phyloP scores from a whole-genome alignment of 1,140 invertebrate species.

The Sesamia nonagrioides region DNA sequence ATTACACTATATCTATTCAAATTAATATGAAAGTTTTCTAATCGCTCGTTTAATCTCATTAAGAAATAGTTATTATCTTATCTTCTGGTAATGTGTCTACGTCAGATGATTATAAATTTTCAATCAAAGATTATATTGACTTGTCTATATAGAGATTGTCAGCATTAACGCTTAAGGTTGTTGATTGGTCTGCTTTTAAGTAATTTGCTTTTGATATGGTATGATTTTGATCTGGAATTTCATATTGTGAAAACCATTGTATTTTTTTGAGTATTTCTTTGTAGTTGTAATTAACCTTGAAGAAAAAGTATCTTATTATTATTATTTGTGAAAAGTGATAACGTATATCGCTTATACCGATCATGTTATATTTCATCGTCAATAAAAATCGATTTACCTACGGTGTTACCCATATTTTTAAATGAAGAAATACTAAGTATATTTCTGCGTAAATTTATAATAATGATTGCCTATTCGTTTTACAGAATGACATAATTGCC shows the following conservation, averaged over 20 bases:
- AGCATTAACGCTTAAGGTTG: neutral
- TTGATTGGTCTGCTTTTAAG: neutral
- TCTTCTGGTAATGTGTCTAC: neutral
- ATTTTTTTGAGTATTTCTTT: too few relatives aligned
- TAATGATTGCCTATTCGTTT: neutral
- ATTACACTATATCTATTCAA: constrained; percentile 21
- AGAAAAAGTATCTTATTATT: too few relatives aligned
- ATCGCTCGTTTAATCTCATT: constrained; percentile 31
- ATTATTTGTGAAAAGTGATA: too few relatives aligned
- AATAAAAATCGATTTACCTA: too few relatives aligned
- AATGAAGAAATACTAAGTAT: neutral
- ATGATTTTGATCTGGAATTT: too few relatives aligned
- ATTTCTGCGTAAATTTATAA: neutral
- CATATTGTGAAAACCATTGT: too few relatives aligned
- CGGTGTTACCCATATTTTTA: neutral
- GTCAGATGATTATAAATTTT: constrained; percentile 35
- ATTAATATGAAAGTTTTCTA: constrained; percentile 39
- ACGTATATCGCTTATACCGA: too few relatives aligned
- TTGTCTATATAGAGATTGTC: neutral
- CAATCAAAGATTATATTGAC: neutral
- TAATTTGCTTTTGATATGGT: too few relatives aligned
- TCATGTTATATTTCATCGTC: too few relatives aligned
- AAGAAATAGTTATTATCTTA: constrained; percentile 12
- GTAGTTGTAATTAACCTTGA: too few relatives aligned
- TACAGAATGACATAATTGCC: neutral